phyloP scores from a whole-genome alignment of 2,888 invertebrate species.

The Trichacis sp. region DNA sequence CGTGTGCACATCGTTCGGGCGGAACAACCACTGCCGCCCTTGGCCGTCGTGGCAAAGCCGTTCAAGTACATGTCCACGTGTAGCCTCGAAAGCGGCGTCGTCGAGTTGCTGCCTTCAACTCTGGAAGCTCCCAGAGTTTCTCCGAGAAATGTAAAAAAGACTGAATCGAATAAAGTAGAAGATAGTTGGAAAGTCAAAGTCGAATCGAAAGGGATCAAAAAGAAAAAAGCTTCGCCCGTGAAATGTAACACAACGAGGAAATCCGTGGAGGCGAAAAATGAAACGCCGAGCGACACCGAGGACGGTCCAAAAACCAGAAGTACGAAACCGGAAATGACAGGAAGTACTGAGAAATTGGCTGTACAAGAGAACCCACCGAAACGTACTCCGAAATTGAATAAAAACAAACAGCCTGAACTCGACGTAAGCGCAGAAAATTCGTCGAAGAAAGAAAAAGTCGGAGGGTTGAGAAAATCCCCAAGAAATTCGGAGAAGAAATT shows the following conservation, averaged over 20 bases:
- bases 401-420: neutral
- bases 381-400: neutral
- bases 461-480: slow-evolving; percentile 50
- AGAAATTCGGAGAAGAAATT: slow-evolving; percentile 50
- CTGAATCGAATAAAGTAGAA: slow-evolving; percentile 27
- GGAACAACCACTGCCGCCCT: too few relatives aligned
- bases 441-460: slow-evolving; percentile 30
- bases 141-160: slow-evolving; percentile 44
- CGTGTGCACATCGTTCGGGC: too few relatives aligned
- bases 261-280: slow-evolving; percentile 1
- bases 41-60: too few relatives aligned
- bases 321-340: slow-evolving; percentile 34
- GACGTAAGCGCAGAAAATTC: neutral
- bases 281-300: neutral
- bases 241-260: slow-evolving; percentile 23
- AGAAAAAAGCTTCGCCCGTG: neutral
- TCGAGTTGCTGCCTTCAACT: slow-evolving; percentile 45
- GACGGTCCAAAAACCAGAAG: slow-evolving; percentile 37
- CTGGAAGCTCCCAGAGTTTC: slow-evolving; percentile 21
- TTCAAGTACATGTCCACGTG: too few relatives aligned
- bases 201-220: slow-evolving; percentile 5
- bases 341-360: slow-evolving; percentile 7
- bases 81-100: slow-evolving; percentile 28
- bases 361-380: slow-evolving; percentile 44
- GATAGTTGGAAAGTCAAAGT: neutral